A percentile compares a stretch with the other conserved stretches of the same genome.
phyloP scores from a whole-genome alignment of 2,797 vertebrate species.

The Yasuhikotakia modesta region DNA sequence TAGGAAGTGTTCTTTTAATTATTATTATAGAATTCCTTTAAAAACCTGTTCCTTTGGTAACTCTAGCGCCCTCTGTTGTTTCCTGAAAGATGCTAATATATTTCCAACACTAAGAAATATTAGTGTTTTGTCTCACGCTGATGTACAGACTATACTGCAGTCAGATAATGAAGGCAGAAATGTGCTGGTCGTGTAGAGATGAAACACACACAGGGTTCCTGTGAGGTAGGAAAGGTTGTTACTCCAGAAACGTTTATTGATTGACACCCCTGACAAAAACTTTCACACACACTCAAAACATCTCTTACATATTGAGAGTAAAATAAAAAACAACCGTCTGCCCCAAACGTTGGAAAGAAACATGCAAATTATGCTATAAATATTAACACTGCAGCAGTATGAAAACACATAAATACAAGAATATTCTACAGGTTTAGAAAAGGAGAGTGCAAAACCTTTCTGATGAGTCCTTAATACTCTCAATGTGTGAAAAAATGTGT shows the following conservation, averaged over 20 bases:
- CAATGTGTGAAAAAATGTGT: slow-evolving; percentile 18
- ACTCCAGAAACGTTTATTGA: slow-evolving; percentile 19
- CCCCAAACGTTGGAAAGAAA: neutral
- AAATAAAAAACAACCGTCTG: slow-evolving; percentile 13
- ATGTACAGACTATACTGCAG: no score
- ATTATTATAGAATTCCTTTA: neutral
- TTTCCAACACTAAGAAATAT: no score
- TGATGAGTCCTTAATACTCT: slow-evolving; percentile 30
- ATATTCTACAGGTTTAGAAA: slow-evolving; percentile 40
- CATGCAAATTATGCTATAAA: slow-evolving; percentile 38
- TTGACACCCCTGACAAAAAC: slow-evolving; percentile 17
- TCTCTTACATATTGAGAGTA: slow-evolving; percentile 63
- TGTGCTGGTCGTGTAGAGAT: neutral
- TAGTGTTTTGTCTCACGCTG: no score
- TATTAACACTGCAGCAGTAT: slow-evolving; percentile 29
- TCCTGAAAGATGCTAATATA: neutral
- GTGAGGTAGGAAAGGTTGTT: slow-evolving; percentile 10
- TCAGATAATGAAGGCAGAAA: neutral
- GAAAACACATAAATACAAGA: slow-evolving; percentile 54
- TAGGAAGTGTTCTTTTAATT: neutral
- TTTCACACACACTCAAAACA: slow-evolving; percentile 27
- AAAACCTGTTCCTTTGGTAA: neutral
- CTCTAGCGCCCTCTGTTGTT: slow-evolving; percentile 17
- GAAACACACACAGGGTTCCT: neutral
- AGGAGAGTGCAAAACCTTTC: slow-evolving; percentile 47